Evolutionary conservation across 2,113 vertebrate species (phyloP).

Genomic region (Boleophthalmus pectinirostris): DNA sequence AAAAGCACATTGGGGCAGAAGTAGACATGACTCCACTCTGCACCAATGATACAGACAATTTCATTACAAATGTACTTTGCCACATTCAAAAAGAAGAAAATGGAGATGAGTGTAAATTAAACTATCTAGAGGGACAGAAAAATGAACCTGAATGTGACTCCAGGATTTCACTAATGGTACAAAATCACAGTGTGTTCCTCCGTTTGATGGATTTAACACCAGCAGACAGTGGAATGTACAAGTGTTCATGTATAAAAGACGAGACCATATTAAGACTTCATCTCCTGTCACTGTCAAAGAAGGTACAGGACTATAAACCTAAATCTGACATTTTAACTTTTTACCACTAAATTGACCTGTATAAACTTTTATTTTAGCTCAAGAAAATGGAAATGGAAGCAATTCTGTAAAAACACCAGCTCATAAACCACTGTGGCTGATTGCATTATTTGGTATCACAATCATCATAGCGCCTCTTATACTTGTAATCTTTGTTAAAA

Average conservation of each 20-base stretch:
- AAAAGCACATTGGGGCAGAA: conserved; percentile 7
- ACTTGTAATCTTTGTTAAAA: background rate
- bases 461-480: background rate
- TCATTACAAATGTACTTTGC: rapidly evolving
- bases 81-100: conserved; percentile 1
- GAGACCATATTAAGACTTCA: rapidly evolving
- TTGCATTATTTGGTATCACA: background rate
- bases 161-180: background rate
- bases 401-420: rapidly evolving
- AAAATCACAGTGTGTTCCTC: conserved; percentile 30
- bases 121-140: rapidly evolving
- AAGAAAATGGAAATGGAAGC: background rate
- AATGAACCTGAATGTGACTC: conserved; percentile 9
- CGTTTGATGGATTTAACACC: conserved; percentile 21
- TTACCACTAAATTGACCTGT: background rate
- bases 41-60: background rate
- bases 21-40: conserved; percentile 16
- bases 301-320: background rate
- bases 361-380: background rate
- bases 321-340: background rate
- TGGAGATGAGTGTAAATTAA: background rate
- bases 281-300: too few relatives aligned
- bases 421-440: too few relatives aligned
- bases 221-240: conserved; percentile 12
- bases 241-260: rapidly evolving